These are phyloP conservation scores for Chironomus riparius DNA, from an alignment of 2,888 invertebrate genomes.

Conservation along the genomic window DNA sequence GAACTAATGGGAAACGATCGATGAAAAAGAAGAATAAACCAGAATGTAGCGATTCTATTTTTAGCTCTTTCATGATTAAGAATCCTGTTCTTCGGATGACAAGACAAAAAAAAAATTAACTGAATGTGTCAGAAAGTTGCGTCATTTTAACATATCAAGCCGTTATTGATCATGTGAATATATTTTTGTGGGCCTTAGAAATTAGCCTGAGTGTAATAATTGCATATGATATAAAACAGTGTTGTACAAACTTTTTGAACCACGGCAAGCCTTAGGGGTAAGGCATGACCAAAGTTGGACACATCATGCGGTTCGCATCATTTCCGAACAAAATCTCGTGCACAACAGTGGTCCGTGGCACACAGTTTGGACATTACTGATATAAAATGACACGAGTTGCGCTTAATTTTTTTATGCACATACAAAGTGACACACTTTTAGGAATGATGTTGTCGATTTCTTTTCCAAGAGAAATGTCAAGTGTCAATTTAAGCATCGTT, in stretches of 20 bases:
- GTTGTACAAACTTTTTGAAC: too few species aligned
- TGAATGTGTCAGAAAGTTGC: background rate
- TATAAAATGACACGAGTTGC: background rate
- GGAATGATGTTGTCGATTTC: too few species aligned
- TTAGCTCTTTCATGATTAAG: background rate
- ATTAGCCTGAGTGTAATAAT: background rate
- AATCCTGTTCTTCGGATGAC: background rate
- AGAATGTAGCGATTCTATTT: background rate
- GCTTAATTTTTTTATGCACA: background rate
- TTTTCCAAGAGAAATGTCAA: background rate
- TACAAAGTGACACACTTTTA: too few species aligned
- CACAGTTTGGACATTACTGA: too few species aligned
- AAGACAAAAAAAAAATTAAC: background rate
- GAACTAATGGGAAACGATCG: too few species aligned
- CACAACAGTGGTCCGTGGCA: too few species aligned
- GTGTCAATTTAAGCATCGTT: background rate
- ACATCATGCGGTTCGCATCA: too few species aligned
- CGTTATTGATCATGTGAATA: background rate
- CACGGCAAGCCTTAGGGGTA: too few species aligned
- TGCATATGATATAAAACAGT: background rate
- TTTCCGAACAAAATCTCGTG: too few species aligned
- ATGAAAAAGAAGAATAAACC: background rate
- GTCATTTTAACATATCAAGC: background rate
- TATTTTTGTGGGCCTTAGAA: background rate
- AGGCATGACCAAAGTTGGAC: too few species aligned